Percentiles rank a stretch among this genome's conserved stretches.
Conservation (phyloP, 2,113 vertebrate species). For the Tyto alba region DNA sequence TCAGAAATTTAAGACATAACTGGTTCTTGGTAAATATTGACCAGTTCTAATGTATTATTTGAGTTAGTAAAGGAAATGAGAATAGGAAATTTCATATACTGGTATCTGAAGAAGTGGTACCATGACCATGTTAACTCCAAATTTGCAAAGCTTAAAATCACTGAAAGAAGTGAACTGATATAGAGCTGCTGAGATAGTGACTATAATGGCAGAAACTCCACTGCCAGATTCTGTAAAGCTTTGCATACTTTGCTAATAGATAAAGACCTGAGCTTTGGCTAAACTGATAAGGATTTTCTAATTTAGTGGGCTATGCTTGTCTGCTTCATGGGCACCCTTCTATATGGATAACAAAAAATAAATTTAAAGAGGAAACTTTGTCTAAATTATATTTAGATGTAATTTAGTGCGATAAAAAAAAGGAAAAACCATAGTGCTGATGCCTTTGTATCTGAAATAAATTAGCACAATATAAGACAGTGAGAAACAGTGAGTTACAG, state of each 20-base stretch:
- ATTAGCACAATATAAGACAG: not conserved
- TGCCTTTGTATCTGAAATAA: not conserved
- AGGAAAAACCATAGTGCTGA: not conserved
- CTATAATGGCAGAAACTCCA: not conserved
- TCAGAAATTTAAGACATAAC: not conserved
- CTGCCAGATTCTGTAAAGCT: not conserved
- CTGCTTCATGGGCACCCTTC: constrained; percentile 11
- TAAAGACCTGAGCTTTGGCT: constrained; percentile 34
- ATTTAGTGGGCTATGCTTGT: constrained; percentile 26
- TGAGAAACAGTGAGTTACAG: not conserved
- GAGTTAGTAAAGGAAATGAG: not conserved
- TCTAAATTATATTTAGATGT: constrained; percentile 24
- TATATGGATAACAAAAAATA: constrained; percentile 33
- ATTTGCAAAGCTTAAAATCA: not conserved
- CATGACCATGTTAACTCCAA: not conserved
- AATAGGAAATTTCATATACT: not conserved
- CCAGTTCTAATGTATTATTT: not conserved
- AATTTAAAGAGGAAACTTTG: constrained; percentile 12
- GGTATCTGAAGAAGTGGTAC: not conserved
- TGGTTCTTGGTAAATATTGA: not conserved
- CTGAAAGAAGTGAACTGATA: not conserved
- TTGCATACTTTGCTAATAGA: not conserved
- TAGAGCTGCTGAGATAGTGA: not conserved
- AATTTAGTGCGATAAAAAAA: not conserved
- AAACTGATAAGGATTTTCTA: constrained; percentile 60